Conservation (phyloP, 1,140 invertebrate species). For the Tribolium castaneum region DNA sequence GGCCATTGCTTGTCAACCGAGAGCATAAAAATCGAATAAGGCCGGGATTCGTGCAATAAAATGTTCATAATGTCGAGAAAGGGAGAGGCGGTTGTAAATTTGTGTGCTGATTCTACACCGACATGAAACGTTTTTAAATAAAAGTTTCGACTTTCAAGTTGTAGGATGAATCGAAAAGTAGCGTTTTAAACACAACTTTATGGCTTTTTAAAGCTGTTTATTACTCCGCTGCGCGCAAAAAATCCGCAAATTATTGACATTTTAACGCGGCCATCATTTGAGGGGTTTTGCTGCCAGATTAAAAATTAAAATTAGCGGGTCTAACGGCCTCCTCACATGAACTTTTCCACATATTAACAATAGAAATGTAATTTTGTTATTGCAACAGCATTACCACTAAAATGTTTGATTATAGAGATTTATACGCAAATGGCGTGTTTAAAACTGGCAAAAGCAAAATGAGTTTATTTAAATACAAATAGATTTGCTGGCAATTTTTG, state of each 20-base stretch:
- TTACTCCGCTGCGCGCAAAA: not conserved
- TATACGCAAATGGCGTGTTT: not conserved
- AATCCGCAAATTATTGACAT: not conserved
- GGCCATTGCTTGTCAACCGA: not conserved
- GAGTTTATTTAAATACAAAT: not conserved
- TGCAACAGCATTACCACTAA: not conserved
- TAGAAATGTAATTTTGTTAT: not conserved
- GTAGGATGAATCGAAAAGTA: not conserved
- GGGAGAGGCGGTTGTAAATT: slow-evolving; percentile 3
- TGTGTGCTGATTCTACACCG: not conserved
- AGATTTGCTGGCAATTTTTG: not conserved
- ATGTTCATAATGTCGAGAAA: slow-evolving; percentile 1
- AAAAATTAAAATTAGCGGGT: too few relatives aligned
- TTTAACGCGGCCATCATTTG: not conserved
- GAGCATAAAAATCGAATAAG: slow-evolving; percentile 23
- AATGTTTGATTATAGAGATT: not conserved
- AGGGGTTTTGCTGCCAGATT: too few relatives aligned
- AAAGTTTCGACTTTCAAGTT: not conserved
- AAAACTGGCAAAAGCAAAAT: not conserved
- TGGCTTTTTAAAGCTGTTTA: not conserved
- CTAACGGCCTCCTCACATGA: too few relatives aligned
- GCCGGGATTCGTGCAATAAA: not conserved
- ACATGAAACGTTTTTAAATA: slow-evolving; percentile 9
- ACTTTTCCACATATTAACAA: too few relatives aligned
- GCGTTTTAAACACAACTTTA: not conserved